Evolutionary conservation across 2,797 vertebrate genomes (phyloP).

Genomic region (Pseudomugil tenellus): DNA sequence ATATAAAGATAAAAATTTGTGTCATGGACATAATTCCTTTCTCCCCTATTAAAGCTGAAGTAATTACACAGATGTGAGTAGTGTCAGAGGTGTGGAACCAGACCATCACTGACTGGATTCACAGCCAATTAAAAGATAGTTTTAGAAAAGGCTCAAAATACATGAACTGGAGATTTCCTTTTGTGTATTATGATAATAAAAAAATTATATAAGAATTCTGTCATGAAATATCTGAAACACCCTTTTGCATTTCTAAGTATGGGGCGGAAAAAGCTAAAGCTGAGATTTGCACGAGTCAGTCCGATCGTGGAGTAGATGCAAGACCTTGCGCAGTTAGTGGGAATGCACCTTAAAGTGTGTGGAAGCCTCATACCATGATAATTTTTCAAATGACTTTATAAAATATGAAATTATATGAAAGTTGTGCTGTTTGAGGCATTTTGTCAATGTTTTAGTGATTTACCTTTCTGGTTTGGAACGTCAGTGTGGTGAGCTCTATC

Average conservation of each 20-base stretch:
- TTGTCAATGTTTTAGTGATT: neutral
- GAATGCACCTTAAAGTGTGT: neutral
- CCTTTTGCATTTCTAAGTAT: neutral
- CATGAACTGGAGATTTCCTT: neutral
- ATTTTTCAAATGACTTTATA: neutral
- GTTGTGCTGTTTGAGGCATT: neutral
- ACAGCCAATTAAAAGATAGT: neutral
- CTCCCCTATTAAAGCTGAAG: neutral
- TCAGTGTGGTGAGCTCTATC: slow-evolving; percentile 77
- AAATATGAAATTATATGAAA: neutral
- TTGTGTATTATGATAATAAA: no score
- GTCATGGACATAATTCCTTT: neutral
- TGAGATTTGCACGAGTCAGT: neutral
- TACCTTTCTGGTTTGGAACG: slow-evolving; percentile 88
- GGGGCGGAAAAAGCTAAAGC: no score
- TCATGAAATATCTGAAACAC: neutral
- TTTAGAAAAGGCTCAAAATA: neutral
- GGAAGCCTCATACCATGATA: neutral
- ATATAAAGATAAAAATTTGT: neutral
- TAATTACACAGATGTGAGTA: neutral
- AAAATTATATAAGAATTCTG: neutral
- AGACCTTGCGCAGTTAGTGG: neutral
- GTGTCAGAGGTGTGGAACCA: neutral
- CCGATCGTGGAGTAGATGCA: neutral
- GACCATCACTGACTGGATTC: neutral